Base-by-base conservation (phyloP, 2,113 vertebrate species). In the Bubo blakistoni region DNA sequence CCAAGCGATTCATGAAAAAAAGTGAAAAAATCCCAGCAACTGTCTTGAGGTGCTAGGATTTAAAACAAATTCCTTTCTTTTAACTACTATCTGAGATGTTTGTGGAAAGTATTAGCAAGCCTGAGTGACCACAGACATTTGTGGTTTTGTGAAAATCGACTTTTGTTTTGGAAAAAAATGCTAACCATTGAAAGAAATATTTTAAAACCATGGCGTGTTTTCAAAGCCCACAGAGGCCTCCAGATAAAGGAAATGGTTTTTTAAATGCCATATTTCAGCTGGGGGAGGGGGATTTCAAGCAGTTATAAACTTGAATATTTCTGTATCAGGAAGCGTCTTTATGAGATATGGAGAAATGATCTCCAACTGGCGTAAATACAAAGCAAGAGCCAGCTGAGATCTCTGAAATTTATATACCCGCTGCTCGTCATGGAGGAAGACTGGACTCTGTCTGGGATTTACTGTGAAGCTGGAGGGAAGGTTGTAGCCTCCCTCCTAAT, bases 81-180 rank as follows among this genome's bases (percentile, higher is more conserved):
- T 67, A 83, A 57, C 61, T 52, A 54, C 51, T 52, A 13, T 83
- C 67, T 62, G 34, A 66, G 55, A 90, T 71, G 52, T 51, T 46
- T 86, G 77, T 88, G 73, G 86, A 81, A 94, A 86, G 40, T 78
- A 88, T 88, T 74, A 91, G 69, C 72, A 90, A 86, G 52, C 38
- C 34, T 52, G 44, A 95, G 38, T 63, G 57, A 59, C 72, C 65
- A 40, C 57, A 90, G 57, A 74, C 9, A 26, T 65, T 63, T 92
- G 63, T 83, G 82, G 59, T 36, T 88, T 78, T 93, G 22, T 73
- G 52, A 96, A 94, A 93, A 90, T 29, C 86, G 70, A 47, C 40
- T 92, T 88, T 73, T 76, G 14, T 72, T 92, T 76, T 36, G 59
- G 25, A 79, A 74, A 76, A 87, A 96, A 85, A 46, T 61, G 32